phyloP scores from a whole-genome alignment of 2,113 vertebrate genomes.

The Centropus bengalensis region DNA sequence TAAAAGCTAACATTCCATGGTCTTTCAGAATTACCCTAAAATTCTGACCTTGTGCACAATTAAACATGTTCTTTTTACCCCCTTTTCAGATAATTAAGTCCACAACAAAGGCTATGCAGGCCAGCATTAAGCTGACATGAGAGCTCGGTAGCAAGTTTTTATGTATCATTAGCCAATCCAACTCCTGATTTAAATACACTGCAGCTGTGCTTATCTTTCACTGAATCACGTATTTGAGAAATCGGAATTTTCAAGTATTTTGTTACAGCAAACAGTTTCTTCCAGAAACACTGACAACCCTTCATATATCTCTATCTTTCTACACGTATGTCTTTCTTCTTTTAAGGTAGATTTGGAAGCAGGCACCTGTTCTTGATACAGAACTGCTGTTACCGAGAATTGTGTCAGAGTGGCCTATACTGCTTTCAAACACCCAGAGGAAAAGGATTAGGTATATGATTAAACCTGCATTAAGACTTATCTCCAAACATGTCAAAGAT shows the following conservation, averaged over 20 bases:
- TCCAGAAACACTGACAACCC: neutral
- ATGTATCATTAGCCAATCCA: neutral
- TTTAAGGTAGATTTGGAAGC: neutral
- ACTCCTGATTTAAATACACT: neutral
- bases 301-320: neutral
- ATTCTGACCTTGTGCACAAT: neutral
- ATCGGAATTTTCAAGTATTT: neutral
- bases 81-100: neutral
- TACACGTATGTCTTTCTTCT: neutral
- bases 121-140: neutral
- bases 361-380: neutral
- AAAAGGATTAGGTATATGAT: neutral
- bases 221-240: neutral
- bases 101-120: neutral
- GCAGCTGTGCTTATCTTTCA: neutral
- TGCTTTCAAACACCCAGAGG: neutral
- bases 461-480: neutral
- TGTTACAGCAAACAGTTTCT: neutral
- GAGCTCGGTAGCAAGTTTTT: neutral
- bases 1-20: neutral
- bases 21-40: neutral
- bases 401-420: neutral
- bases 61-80: accelerated
- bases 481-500: neutral
- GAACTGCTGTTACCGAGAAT: neutral